These are phyloP conservation scores for Paraescarpia echinospica DNA, from an alignment of 1,140 invertebrate species.

Conservation along the genomic window DNA sequence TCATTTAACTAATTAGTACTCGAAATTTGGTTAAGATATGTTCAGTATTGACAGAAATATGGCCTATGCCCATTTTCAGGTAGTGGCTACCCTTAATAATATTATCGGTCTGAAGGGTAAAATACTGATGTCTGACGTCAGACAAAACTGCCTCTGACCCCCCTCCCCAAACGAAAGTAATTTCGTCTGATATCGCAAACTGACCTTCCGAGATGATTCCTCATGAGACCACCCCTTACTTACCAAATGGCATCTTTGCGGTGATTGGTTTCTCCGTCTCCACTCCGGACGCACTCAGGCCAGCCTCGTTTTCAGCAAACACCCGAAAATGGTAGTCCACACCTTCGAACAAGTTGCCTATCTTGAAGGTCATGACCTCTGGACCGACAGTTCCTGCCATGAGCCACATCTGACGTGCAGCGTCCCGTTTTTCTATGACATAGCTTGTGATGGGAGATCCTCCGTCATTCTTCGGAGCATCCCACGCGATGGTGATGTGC, in stretches of 20 bases:
- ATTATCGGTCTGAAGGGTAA: no score
- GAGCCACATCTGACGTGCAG: conserved; percentile 82
- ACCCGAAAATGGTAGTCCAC: conserved; percentile 95
- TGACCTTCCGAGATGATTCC: no score
- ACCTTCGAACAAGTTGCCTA: conserved; percentile 83
- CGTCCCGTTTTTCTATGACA: conserved; percentile 55
- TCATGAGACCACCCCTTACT: conserved; percentile 27
- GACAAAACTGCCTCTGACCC: no score
- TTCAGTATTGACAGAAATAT: no score
- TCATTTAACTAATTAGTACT: no score
- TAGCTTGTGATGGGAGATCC: conserved; percentile 73
- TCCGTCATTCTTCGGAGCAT: conserved; percentile 68
- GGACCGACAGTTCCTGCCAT: conserved; percentile 63
- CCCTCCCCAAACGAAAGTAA: no score
- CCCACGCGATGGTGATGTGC: conserved; percentile 87
- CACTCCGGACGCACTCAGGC: conserved; percentile 82
- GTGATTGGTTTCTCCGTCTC: conserved; percentile 78
- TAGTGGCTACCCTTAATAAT: no score
- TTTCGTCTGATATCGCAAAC: no score
- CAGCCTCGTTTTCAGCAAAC: conserved; percentile 95
- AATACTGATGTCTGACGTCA: no score
- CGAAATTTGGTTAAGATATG: no score
- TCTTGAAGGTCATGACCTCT: conserved; percentile 16
- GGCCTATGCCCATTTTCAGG: no score
- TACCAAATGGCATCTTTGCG: conserved; percentile 93